A percentile compares a stretch with the other conserved stretches of the same genome.
Evolutionary conservation across 2,797 vertebrate species (phyloP).

Genomic region (Gadopsis bispinosus): DNA sequence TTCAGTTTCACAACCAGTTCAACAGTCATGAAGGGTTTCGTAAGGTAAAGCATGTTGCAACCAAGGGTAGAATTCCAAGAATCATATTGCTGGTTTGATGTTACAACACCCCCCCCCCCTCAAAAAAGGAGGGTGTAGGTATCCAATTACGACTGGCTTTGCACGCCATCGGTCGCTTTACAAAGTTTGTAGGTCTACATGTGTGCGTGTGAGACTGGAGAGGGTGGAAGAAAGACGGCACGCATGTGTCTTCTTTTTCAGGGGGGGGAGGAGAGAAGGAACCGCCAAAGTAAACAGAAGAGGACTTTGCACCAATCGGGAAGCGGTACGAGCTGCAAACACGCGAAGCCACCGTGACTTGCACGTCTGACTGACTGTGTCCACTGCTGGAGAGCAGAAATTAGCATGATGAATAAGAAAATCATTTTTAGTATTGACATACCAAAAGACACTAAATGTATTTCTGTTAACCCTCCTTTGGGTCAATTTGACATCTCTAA

Average conservation of each 20-base stretch:
- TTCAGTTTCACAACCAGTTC: not conserved
- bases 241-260: not conserved
- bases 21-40: not conserved
- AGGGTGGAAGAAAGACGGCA: not conserved
- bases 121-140: constrained; percentile 46
- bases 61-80: constrained; percentile 36
- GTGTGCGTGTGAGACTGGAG: constrained; percentile 29
- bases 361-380: not conserved
- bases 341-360: constrained; percentile 2
- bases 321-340: not conserved
- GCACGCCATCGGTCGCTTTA: constrained; percentile 55
- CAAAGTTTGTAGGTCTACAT: constrained; percentile 8
- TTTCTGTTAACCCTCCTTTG: not conserved
- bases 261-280: constrained; percentile 15
- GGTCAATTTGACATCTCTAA: too few relatives aligned
- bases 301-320: constrained; percentile 24
- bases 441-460: not conserved
- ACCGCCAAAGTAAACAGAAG: constrained; percentile 46
- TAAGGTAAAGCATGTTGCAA: constrained; percentile 2
- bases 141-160: constrained; percentile 58
- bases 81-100: constrained; percentile 31
- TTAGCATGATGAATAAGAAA: not conserved
- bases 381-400: not conserved
- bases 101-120: constrained; percentile 36
- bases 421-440: not conserved